Base-by-base conservation (phyloP, 2,888 invertebrate genomes). In the Dichetophora obliterata region DNA sequence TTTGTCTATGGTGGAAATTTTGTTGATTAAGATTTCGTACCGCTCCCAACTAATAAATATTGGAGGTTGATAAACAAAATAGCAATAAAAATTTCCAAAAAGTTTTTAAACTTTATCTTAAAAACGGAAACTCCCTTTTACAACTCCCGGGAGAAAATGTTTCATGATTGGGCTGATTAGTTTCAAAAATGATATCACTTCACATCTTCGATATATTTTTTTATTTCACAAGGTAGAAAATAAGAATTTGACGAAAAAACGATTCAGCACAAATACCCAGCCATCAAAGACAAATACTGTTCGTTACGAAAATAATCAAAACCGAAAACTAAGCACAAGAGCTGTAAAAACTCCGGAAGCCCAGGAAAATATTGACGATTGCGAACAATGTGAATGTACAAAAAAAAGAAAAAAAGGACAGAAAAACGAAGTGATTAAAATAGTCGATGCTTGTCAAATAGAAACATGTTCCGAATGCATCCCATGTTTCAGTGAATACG, bases 191-290 rank as follows among this genome's bases (percentile, higher is more conserved):
- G 9, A 19, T 37, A 22, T 19, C n/a, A 11, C 54, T 74, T 52
- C 27, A 63, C 19, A 19, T 61, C 24, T 43, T 54, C 66, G 50
- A 48, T 16, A 14, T 34, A 52, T 74, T 54, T 74, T 74, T n/a
- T n/a, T n/a, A n/a, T n/a, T 66, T 22, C 54, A 77, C 69, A 83
- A 85, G 85, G 83, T 79, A 85, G 84, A 83, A 85, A 82, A 82
- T 81, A 78, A 80, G 78, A 65, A 75, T 14, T 76, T 63, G 24
- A 54, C 50, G n/a, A 31, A 31, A 19, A 59, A 43, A n/a, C 43
- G 16, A 43, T 52, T 69, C 22, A 69, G 19, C 19, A 59, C 59
- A 16, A 16, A 43, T 63, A 52, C 71, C 19, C 65, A 68, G 19
- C 48, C 43, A 50, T 16, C 70, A 61, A 52, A 52, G 3, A 34